Evolutionary conservation across 30 jellyfish, hydroid and myxozoan species (phyloP), one percentile per base, ranked within the genome.

Genomic region (Chrysaora quinquecirrha): DNA sequence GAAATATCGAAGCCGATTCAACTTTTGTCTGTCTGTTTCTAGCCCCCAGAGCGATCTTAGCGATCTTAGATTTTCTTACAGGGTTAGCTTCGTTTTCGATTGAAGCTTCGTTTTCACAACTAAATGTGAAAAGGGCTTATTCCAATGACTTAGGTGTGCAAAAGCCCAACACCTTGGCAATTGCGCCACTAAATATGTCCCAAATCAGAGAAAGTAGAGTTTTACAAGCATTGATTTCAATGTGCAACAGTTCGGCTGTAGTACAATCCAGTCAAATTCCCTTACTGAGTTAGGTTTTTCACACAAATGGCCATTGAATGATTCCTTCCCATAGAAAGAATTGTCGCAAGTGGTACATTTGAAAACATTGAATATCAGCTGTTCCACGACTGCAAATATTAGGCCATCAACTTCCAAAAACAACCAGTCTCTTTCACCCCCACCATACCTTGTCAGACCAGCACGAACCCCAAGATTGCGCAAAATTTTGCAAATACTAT

Each of bases 191-290:
- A 24, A 71, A 71, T 43, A 43, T 43, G 58, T 43, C 16, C 58
- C 58, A 43, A 16, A 6, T 43, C 9, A 43, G 58, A 43, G 30
- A 31, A 69, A 71, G 22, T 38, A 3, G 79, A n/a, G n/a, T n/a
- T n/a, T n/a, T n/a, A n/a, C n/a, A n/a, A n/a, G n/a, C n/a, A n/a
- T n/a, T n/a, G n/a, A 71, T 71, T 78, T 30, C 83, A 29, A 30
- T 24, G 34, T 71, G 83, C 76, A 71, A 31, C 11, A 34, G 24
- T 24, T 78, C 83, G 78, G 76, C 11, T 3, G 83, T 34, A 31
- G 83, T 10, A 71, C 77, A 30, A 71, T 71, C 83, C 83, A 71
- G 19, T 71, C 83, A 38, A 30, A 71, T 38, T 71, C 30, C 11
- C 47, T 3, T 29, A 14, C 83, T 3, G 24, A 24, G 0, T 9